Base-by-base conservation (phyloP, 2,113 vertebrate species). In the Centropus unirufus region DNA sequence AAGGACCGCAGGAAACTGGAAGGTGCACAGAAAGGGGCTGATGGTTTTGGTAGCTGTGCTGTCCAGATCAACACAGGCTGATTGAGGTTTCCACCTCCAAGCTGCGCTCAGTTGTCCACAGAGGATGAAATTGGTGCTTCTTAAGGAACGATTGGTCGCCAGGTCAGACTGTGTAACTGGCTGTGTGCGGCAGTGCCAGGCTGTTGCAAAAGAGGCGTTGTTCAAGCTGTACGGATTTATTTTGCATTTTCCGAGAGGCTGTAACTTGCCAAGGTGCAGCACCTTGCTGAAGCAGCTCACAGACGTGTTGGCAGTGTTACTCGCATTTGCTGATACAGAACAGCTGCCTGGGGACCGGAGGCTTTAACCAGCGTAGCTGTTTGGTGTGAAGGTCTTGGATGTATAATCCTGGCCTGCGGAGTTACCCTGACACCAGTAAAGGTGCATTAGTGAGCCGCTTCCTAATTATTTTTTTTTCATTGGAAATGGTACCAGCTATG, bases 221-320 rank as follows among this genome's bases (percentile, higher is more conserved):
- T 57, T 78, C 36, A 29, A 69, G 32, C 26, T 62, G 61, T 84
- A n/a, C 55, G 58, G 69, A 54, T 80, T 74, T 87, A 57, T 57
- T 93, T 77, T 44, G n/a, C 11, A 2, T 84, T 74, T 87, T 58
- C 64, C 15, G n/a, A 49, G 42, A 74, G 49, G 15, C 73, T 81
- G 0, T 47, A 23, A 26, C 26, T 77, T 23, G 24, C 23, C 29
- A 34, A 61, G 74, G 19, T 36, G 63, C 54, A 8, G 6, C 47
- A 34, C 40, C 51, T 92, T 39, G 36, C 75, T 39, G 63, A 68
- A 69, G 80, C 63, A 44, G 40, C 20, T 93, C 27, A 6, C 3
- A 4, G 91, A 93, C 87, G 87, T 92, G 89, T 91, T 95, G 91
- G 64, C 89, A 93, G 80, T 1, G 23, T 23, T 66, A 57, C 10